Evolutionary conservation across 2,113 vertebrate species (phyloP), one percentile per base, ranked within the genome.

Genomic region (Paraplagusia blochii): DNA sequence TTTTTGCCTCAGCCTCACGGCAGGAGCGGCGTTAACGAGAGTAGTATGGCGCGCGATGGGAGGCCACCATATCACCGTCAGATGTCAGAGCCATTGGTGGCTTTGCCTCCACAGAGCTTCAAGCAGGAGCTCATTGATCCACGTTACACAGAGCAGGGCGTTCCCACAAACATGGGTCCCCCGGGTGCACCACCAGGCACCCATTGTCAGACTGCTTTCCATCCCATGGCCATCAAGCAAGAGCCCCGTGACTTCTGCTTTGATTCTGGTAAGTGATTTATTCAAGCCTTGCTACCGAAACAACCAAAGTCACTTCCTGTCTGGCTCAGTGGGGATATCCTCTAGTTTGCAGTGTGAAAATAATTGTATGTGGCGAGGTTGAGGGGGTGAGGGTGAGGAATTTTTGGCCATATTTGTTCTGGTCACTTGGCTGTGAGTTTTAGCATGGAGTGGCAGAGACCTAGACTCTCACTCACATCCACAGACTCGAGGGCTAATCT

Each of bases 231-330:
- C 89, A 95, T 98, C 88, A 98, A 98, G 77, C 95, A 96, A 87
- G 96, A 98, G 87, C 96, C 96, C 12, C 85, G 89, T 11, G 96
- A 98, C 87, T 98, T 93, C 88, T 95, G 95, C 91, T 93, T 96
- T 3, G 96, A 98, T 81, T 97, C 95, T 88, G 96, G 96, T 96
- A 66, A 88, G 94, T 75, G 10, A 12, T 13, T 3, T 11, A 40
- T 11, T 40, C 3, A 38, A 2, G 12, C 9, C 9, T 36, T 36
- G 35, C 35, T 36, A 7, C 6, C 9, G 9, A 9, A 7, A 9
- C 9, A 36, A 36, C 6, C 9, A 7, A 9, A 36, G 35, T 9
- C 9, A 7, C 35, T 36, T 5, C 35, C 35, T 9, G 35, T 36
- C 35, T 36, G 35, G 35, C 35, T 36, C 35, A 36, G 6, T 36